Conservation (phyloP, 2,113 vertebrate genomes). For the Nesospiza acunhae region DNA sequence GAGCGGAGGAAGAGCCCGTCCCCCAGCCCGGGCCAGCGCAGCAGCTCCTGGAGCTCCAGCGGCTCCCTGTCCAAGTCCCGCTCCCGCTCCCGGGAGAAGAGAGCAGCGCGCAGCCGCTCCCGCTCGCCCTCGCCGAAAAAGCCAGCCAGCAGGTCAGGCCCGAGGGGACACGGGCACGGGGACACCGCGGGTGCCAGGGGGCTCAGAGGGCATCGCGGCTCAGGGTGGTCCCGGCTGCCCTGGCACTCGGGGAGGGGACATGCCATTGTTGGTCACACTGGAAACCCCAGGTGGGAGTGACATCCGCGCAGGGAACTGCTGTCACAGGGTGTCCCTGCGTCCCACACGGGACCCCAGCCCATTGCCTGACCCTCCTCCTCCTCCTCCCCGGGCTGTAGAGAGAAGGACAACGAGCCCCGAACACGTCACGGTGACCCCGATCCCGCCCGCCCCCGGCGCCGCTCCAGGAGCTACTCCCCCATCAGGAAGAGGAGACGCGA, state of each 20-base stretch:
- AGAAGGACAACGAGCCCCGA: conserved; percentile 84
- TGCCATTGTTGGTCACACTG: background rate
- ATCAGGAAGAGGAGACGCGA: conserved; percentile 95
- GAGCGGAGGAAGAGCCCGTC: conserved; percentile 84
- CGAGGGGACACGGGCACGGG: rapidly evolving
- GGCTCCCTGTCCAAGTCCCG: conserved; percentile 84
- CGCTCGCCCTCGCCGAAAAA: conserved; percentile 77
- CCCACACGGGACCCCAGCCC: background rate
- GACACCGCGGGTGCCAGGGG: rapidly evolving
- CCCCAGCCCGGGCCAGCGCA: conserved; percentile 79
- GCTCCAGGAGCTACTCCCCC: conserved; percentile 96
- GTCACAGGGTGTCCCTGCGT: background rate
- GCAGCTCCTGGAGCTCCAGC: conserved; percentile 91
- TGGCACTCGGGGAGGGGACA: background rate
- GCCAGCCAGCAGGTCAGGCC: conserved; percentile 72
- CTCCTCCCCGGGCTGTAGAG: conserved; percentile 68
- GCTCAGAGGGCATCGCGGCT: rapidly evolving
- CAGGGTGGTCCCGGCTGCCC: background rate
- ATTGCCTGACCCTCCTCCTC: background rate
- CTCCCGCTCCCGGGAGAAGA: conserved; percentile 80
- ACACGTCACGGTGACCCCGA: conserved; percentile 86
- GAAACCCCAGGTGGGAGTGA: background rate
- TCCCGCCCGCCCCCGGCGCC: conserved; percentile 82
- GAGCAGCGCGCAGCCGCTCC: conserved; percentile 69
- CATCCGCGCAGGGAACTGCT: background rate